Base-by-base conservation (phyloP, 2,888 invertebrate species). In the Lydus trimaculatus region DNA sequence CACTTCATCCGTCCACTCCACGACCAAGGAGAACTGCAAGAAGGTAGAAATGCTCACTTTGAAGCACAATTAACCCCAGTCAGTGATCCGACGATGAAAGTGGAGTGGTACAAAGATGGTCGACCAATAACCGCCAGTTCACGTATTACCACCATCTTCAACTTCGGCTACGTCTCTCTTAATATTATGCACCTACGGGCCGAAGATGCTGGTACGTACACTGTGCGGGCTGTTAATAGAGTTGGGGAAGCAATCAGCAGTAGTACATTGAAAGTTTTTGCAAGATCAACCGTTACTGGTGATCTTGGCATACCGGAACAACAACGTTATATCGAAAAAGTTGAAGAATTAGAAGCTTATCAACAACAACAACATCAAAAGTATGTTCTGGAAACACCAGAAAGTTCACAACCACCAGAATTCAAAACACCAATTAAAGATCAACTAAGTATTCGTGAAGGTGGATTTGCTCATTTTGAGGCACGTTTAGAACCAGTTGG, bases 141-240 rank as follows among this genome's bases (percentile, higher is more conserved):
- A 85, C 92, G 98, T 88, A 97, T 97, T 88, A 95, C 95, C 85
- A 96, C 97, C 85, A 95, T 96, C 90, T 96, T 96, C 91, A 98
- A 98, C 91, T 98, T 98, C 91, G 98, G 98, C 85, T 97, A 97
- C 90, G 97, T 98, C 89, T 96, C 97, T 88, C 93, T 98, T 83
- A 98, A 98, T 88, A 97, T 99, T 87, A 90, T 97, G 92, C 97
- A 98, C 92, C 94, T 98, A 90, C 94, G 97, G 89, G 92, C 94
- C 89, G 98, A 99, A 92, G 99, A 99, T 91, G 93, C 95, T 83
- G 98, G 98, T 87, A 93, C 94, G 86, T 97, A 97, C 81, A 95
- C 95, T 80, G 94, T 94, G 84, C 91, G 95, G 82, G 97, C 96
- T 87, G 92, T 94, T 77, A 97, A 97, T 85, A 92, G 93, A 83